These are phyloP conservation scores for Psittacus erithacus DNA, from an alignment of 2,113 vertebrate species.

Conservation along the genomic window DNA sequence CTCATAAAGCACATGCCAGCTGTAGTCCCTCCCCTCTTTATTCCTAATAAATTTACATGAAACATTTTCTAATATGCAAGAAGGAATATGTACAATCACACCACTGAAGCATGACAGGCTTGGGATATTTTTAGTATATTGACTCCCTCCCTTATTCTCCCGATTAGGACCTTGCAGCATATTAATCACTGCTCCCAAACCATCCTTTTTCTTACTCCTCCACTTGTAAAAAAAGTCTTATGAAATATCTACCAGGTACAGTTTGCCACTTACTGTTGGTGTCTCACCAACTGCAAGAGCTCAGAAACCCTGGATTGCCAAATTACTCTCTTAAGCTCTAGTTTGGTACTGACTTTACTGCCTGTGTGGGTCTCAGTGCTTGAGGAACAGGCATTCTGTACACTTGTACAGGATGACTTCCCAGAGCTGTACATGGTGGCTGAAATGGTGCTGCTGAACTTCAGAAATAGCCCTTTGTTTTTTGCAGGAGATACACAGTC, in stretches of 20 bases:
- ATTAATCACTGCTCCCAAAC: neutral
- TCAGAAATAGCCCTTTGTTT: neutral
- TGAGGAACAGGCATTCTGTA: neutral
- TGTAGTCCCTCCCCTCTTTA: neutral
- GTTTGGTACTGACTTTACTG: neutral
- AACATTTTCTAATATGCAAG: neutral
- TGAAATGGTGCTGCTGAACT: neutral
- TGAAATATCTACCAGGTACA: neutral
- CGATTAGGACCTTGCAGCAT: neutral
- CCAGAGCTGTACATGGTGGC: neutral
- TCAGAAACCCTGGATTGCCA: neutral
- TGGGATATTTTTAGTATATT: neutral
- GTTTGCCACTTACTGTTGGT: neutral
- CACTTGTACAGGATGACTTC: neutral
- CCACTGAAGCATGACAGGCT: neutral
- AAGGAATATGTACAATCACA: neutral
- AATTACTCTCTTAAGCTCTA: neutral
- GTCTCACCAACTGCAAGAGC: neutral
- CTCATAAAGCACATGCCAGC: neutral
- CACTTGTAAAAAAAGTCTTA: neutral
- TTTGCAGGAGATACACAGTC: neutral
- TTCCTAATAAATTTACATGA: neutral
- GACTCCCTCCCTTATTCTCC: neutral
- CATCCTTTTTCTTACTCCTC: neutral
- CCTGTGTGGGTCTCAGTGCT: neutral